Evolutionary conservation across 2,113 vertebrate species (phyloP).

Genomic region (Steatornis caripensis): DNA sequence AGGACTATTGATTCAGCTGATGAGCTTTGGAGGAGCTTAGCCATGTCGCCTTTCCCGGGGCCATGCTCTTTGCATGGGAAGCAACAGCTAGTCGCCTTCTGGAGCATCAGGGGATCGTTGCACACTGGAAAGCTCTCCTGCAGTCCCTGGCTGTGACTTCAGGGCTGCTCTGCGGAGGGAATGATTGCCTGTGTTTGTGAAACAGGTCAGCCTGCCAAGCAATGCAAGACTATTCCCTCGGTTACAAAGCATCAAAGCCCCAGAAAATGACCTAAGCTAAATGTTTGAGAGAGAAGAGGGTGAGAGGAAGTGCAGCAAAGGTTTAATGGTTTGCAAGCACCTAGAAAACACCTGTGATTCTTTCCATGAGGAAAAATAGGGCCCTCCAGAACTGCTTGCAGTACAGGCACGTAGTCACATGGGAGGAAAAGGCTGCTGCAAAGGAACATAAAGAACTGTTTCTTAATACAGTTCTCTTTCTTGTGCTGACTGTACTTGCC

Average conservation of each 20-base stretch:
- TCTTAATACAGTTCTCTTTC: background rate
- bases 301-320: background rate
- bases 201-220: background rate
- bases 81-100: background rate
- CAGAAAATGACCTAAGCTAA: background rate
- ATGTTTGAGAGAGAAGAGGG: background rate
- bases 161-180: background rate
- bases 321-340: background rate
- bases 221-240: background rate
- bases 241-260: background rate
- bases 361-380: background rate
- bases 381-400: background rate
- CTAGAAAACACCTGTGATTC: background rate
- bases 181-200: background rate
- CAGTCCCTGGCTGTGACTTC: background rate
- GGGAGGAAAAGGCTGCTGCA: background rate
- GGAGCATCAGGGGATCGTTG: background rate
- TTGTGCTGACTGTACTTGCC: background rate
- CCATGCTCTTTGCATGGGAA: background rate
- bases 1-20: background rate
- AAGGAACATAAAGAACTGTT: background rate
- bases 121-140: background rate
- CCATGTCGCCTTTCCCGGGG: background rate
- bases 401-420: background rate
- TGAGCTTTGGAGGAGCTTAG: background rate